These are phyloP conservation scores for Sebastes glaucus DNA, from an alignment of 2,797 vertebrate genomes.

Conservation along the genomic window DNA sequence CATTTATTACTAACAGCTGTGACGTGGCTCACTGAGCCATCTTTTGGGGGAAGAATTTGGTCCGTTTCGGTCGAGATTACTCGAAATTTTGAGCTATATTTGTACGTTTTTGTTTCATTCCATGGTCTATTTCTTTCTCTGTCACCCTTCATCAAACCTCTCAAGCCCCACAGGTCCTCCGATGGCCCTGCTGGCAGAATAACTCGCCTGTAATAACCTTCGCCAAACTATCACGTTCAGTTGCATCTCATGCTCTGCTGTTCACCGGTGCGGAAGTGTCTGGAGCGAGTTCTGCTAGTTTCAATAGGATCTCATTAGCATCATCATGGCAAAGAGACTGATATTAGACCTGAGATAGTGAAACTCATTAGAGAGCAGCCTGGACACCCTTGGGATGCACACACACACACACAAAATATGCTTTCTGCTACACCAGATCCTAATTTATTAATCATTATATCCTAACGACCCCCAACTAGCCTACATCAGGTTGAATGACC, in stretches of 20 bases:
- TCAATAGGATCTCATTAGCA: conserved; percentile 63
- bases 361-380: conserved; percentile 67
- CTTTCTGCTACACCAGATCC: conserved; percentile 29
- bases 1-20: conserved; percentile 18
- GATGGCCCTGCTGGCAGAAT: neutral
- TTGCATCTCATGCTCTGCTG: conserved; percentile 1
- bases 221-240: neutral
- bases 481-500: conserved; percentile 55
- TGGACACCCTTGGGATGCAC: conserved; percentile 29
- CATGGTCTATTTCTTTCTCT: neutral
- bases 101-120: neutral
- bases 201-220: neutral
- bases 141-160: neutral
- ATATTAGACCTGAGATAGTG: conserved; percentile 61
- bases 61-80: neutral
- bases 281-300: conserved; percentile 18
- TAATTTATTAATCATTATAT: conserved; percentile 73
- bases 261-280: neutral
- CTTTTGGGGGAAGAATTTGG: neutral
- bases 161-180: neutral
- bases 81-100: neutral
- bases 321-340: conserved; percentile 44
- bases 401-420: conserved; percentile 15
- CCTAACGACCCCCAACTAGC: conserved; percentile 54
- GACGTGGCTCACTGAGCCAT: conserved; percentile 1